These are phyloP conservation scores for Aix galericulata DNA, from an alignment of 2,113 vertebrate genomes.

Conservation along the genomic window DNA sequence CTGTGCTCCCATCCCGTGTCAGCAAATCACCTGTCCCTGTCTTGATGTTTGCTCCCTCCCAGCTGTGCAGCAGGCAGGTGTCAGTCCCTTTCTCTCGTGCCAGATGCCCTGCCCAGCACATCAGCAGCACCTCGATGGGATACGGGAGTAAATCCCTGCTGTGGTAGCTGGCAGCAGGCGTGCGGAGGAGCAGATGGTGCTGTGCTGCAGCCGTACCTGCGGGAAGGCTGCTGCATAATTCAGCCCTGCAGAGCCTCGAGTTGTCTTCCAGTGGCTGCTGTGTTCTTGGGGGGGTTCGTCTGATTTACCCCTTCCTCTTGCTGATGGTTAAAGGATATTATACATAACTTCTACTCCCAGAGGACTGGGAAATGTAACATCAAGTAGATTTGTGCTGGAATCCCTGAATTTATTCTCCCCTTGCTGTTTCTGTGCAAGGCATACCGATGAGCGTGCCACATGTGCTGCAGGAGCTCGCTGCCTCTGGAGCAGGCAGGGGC, in stretches of 20 bases:
- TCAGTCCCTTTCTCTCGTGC: background rate
- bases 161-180: background rate
- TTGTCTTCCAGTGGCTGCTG: background rate
- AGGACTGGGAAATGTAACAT: background rate
- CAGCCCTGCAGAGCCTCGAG: background rate
- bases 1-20: background rate
- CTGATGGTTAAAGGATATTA: background rate
- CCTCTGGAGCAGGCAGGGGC: background rate
- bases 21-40: background rate
- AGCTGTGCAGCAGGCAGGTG: background rate
- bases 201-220: constrained; percentile 3
- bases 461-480: background rate
- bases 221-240: background rate
- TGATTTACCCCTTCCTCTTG: background rate
- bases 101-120: background rate
- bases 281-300: background rate
- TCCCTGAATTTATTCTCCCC: background rate
- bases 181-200: constrained; percentile 59
- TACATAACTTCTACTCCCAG: background rate
- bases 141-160: background rate
- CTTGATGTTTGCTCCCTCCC: background rate
- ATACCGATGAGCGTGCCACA: background rate
- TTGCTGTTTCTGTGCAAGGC: background rate
- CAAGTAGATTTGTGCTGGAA: background rate
- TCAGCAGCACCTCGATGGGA: background rate